Evolutionary conservation across 2,888 invertebrate species (phyloP).

Genomic region (Spicauda simplicius): DNA sequence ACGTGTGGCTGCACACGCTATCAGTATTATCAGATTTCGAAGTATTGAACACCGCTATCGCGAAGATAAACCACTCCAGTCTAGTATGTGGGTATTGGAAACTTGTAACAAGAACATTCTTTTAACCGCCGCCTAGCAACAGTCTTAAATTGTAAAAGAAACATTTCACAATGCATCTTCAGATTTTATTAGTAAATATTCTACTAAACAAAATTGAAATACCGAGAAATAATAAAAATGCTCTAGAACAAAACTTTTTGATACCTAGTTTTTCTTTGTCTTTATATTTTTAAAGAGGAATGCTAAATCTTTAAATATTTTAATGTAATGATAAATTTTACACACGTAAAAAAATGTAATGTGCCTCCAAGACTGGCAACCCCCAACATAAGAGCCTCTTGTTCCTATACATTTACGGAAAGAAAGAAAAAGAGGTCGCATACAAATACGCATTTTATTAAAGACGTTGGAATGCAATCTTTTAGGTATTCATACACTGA

Average conservation of each 20-base stretch:
- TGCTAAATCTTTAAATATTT: neutral
- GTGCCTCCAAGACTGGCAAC: slow-evolving; percentile 1
- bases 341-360: neutral
- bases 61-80: slow-evolving; percentile 65
- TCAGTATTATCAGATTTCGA: slow-evolving; percentile 52
- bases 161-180: too few species aligned
- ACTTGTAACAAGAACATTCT: neutral
- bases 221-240: neutral
- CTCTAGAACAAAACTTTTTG: neutral
- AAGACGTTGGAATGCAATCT: slow-evolving; percentile 34
- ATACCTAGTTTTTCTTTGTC: neutral
- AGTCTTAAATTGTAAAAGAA: too few species aligned
- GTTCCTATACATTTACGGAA: slow-evolving; percentile 22
- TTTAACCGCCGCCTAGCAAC: neutral
- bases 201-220: too few species aligned
- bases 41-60: slow-evolving; percentile 62
- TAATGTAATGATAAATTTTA: neutral
- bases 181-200: too few species aligned
- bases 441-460: slow-evolving; percentile 29
- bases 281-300: too few species aligned
- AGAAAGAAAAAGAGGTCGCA: slow-evolving; percentile 29
- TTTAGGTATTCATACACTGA: slow-evolving; percentile 35
- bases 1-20: slow-evolving; percentile 7
- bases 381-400: slow-evolving; percentile 17
- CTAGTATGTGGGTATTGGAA: slow-evolving; percentile 40